Percentiles rank a stretch among this genome's conserved stretches.
phyloP scores from a whole-genome alignment of 2,888 invertebrate genomes.

The Hecatera dysodea region DNA sequence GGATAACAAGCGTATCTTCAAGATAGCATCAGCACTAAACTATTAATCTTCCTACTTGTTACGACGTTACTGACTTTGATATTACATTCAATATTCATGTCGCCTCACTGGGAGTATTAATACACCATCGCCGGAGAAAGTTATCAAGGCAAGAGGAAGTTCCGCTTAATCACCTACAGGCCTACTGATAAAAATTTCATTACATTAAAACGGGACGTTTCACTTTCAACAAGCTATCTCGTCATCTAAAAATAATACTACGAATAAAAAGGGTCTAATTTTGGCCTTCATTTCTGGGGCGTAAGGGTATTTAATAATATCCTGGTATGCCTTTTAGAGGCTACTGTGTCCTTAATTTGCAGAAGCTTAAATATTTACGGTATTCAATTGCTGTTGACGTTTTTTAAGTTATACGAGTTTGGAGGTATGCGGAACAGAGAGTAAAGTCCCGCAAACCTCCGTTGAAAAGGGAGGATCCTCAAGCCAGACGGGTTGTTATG shows the following conservation, averaged over 20 bases:
- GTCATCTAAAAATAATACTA: slow-evolving; percentile 60
- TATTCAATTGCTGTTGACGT: background rate
- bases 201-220: slow-evolving; percentile 27
- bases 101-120: slow-evolving; percentile 38
- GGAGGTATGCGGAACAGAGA: too few relatives aligned
- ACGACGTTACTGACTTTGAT: slow-evolving; percentile 13
- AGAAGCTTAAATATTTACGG: background rate
- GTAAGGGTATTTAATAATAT: slow-evolving; percentile 36
- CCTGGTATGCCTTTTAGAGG: background rate
- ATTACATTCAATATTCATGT: slow-evolving; percentile 48
- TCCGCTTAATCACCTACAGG: slow-evolving; percentile 50
- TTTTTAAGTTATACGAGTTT: background rate
- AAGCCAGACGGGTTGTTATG: too few relatives aligned
- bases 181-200: slow-evolving; percentile 57
- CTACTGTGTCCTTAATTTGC: slow-evolving; percentile 13
- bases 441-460: too few relatives aligned
- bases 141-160: slow-evolving; percentile 56
- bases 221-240: slow-evolving; percentile 37
- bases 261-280: slow-evolving; percentile 51
- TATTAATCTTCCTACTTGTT: slow-evolving; percentile 24
- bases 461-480: too few relatives aligned
- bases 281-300: slow-evolving; percentile 40
- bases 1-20: background rate
- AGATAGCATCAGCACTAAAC: slow-evolving; percentile 8
- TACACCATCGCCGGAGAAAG: slow-evolving; percentile 36